Evolutionary conservation across 53 echinoderm and acorn worm genomes (phyloP).

Genomic region (Temnopleurus reevesii): DNA sequence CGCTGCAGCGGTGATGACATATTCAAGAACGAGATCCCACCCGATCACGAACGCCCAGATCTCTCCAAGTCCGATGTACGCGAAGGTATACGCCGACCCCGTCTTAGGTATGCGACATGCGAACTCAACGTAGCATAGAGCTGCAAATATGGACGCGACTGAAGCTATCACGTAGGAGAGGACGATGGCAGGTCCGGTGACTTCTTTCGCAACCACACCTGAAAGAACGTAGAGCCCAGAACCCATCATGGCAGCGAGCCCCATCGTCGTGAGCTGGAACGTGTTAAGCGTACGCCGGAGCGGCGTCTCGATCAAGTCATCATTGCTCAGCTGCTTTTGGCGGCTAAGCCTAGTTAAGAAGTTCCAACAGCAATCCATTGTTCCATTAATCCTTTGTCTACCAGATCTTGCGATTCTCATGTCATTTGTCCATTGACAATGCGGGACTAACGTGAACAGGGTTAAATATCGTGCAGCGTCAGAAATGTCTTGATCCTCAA

Average conservation of each 20-base stretch:
- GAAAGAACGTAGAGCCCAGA: constrained; percentile 81
- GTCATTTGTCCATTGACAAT: no score
- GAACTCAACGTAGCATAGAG: constrained; percentile 82
- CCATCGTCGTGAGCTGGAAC: constrained; percentile 63
- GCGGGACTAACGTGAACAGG: no score
- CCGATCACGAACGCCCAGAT: constrained; percentile 83
- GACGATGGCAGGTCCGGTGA: constrained; percentile 77
- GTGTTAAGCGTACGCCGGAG: constrained; percentile 66
- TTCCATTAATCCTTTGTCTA: background rate
- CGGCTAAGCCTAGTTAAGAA: background rate
- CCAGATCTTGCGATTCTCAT: background rate
- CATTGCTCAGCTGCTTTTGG: background rate
- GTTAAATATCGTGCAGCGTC: no score
- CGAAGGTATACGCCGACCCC: constrained; percentile 80
- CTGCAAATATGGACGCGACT: constrained; percentile 67
- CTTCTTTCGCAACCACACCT: constrained; percentile 73
- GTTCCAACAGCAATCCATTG: background rate
- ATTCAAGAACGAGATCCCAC: constrained; percentile 81
- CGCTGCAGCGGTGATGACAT: constrained; percentile 71
- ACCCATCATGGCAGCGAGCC: constrained; percentile 75
- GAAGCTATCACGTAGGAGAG: constrained; percentile 71
- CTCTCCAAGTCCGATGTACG: constrained; percentile 74
- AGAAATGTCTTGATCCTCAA: no score
- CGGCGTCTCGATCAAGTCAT: constrained; percentile 22
- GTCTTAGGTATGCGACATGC: constrained; percentile 75